These are phyloP conservation scores for Amphimedon queenslandica DNA, from an alignment of 37 sponge, comb jelly and placozoan species.

Conservation along the genomic window DNA sequence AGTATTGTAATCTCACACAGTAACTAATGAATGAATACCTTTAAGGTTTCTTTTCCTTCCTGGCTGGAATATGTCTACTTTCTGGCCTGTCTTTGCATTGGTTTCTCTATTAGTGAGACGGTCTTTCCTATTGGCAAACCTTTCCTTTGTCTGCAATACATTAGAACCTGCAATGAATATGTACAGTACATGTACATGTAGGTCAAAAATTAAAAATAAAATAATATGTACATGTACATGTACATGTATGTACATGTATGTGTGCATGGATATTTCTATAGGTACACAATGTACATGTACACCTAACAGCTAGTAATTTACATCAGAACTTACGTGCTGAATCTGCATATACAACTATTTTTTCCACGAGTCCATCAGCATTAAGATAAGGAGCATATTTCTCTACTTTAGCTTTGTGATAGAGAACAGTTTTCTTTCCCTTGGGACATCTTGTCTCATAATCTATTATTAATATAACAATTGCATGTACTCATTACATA, in stretches of 20 bases:
- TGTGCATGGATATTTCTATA: not conserved
- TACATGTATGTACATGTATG: not conserved
- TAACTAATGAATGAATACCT: slow-evolving; percentile 11
- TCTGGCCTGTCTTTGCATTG: slow-evolving; percentile 35
- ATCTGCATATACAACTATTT: slow-evolving; percentile 72
- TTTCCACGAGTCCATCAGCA: slow-evolving; percentile 78
- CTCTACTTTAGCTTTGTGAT: slow-evolving; percentile 86
- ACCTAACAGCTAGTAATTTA: too few relatives aligned
- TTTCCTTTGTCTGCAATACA: slow-evolving; percentile 52
- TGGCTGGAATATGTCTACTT: slow-evolving; percentile 61
- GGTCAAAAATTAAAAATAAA: too few relatives aligned
- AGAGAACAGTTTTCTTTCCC: slow-evolving; percentile 83
- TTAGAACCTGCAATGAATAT: slow-evolving; percentile 43
- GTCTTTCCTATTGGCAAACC: slow-evolving; percentile 74
- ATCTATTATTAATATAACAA: slow-evolving; percentile 30
- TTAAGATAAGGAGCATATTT: slow-evolving; percentile 93
- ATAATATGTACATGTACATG: not conserved
- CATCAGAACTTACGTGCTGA: slow-evolving; percentile 47
- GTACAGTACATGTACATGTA: not conserved
- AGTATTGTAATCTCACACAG: too few relatives aligned
- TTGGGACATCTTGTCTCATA: slow-evolving; percentile 82
- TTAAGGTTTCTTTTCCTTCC: slow-evolving; percentile 60
- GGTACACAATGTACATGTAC: not conserved
- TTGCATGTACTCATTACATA: not conserved
- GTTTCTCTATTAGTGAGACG: slow-evolving; percentile 48